Conservation (phyloP, 2,888 invertebrate species). For the Ectemnius cavifrons region DNA sequence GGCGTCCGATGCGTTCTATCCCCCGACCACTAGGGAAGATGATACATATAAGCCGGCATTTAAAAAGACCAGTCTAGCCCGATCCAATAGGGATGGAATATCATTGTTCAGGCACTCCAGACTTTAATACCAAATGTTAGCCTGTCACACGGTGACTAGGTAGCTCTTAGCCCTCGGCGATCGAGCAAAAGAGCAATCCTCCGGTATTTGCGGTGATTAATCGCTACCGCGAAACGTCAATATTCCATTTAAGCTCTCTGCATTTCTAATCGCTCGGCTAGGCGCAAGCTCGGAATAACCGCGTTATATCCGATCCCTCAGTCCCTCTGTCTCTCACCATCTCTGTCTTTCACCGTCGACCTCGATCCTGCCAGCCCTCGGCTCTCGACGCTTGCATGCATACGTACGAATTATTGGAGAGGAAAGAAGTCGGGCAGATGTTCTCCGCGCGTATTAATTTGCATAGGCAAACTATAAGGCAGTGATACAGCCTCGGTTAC, state of each 20-base stretch:
- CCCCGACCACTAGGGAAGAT: slow-evolving; percentile 1
- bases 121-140: slow-evolving; percentile 8
- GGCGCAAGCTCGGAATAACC: slow-evolving; percentile 5
- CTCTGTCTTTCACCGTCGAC: neutral
- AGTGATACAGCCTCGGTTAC: slow-evolving; percentile 27
- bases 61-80: slow-evolving; percentile 10
- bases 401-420: slow-evolving; percentile 14
- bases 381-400: neutral
- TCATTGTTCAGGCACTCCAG: slow-evolving; percentile 1
- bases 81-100: neutral
- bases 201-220: slow-evolving; percentile 4
- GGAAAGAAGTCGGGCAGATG: slow-evolving; percentile 26
- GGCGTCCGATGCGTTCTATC: neutral
- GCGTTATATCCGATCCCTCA: slow-evolving; percentile 1
- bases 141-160: slow-evolving; percentile 4
- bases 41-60: slow-evolving; percentile 1
- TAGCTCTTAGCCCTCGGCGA: neutral
- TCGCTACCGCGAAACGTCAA: neutral
- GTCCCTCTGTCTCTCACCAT: slow-evolving; percentile 8
- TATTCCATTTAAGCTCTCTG: neutral
- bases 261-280: neutral
- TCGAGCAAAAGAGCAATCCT: neutral
- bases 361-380: too few species aligned
- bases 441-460: slow-evolving; percentile 23
- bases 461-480: slow-evolving; percentile 32